phyloP scores from a whole-genome alignment of 2,113 vertebrate genomes.

The Xiphophorus couchianus region DNA sequence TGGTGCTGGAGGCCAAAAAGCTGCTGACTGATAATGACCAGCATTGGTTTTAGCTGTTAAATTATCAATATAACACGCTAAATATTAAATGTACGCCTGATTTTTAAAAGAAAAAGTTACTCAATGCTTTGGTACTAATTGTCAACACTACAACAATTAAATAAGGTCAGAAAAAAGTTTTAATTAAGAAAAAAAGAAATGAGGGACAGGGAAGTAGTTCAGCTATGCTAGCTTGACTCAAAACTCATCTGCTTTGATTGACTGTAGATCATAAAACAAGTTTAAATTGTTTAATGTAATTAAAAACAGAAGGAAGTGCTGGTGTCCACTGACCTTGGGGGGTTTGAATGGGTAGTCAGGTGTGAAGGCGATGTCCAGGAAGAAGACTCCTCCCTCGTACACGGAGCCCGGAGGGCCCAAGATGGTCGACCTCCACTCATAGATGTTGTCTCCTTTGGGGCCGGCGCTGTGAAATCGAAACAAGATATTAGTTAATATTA shows the following conservation, averaged over 20 bases:
- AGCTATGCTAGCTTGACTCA: too few relatives aligned
- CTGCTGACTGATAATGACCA: too few relatives aligned
- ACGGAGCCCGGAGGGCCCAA: constrained; percentile 97
- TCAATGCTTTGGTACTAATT: too few relatives aligned
- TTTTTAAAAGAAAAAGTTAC: too few relatives aligned
- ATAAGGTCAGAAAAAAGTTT: too few relatives aligned
- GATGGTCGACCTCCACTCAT: constrained; percentile 99
- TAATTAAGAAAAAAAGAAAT: too few relatives aligned
- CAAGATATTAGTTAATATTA: constrained; percentile 53
- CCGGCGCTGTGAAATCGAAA: constrained; percentile 86
- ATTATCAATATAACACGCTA: too few relatives aligned
- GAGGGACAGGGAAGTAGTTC: too few relatives aligned
- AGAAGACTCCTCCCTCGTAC: constrained; percentile 99
- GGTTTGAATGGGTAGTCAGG: constrained; percentile 99
- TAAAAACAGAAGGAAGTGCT: neutral
- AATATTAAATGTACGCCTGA: too few relatives aligned
- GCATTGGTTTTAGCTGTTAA: too few relatives aligned
- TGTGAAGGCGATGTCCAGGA: constrained; percentile 98
- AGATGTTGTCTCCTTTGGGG: constrained; percentile 99
- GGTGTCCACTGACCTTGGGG: constrained; percentile 88
- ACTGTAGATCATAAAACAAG: neutral
- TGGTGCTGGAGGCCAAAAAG: too few relatives aligned
- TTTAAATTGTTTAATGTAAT: neutral
- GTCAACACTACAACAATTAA: too few relatives aligned
- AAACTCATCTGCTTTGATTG: neutral